These are phyloP conservation scores for Parelbella ahira DNA, from an alignment of 2,888 invertebrate species.

Conservation along the genomic window DNA sequence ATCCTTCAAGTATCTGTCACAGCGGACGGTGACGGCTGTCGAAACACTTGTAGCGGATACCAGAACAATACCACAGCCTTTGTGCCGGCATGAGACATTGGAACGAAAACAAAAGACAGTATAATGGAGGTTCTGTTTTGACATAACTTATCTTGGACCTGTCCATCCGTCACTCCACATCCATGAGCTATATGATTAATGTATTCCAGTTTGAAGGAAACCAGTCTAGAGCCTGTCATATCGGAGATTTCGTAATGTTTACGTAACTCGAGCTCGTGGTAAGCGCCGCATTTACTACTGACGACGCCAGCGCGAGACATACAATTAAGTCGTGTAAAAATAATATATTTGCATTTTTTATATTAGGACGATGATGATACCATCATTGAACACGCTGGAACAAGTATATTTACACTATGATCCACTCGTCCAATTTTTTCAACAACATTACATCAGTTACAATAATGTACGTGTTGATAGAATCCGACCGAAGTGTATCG, in stretches of 20 bases:
- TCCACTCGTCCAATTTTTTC: no score
- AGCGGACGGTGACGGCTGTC: conserved; percentile 64
- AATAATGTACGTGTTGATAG: no score
- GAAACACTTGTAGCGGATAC: conserved; percentile 61
- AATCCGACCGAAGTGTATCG: no score
- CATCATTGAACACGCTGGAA: no score
- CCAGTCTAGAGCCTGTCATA: conserved; percentile 2
- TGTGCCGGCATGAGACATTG: conserved; percentile 52
- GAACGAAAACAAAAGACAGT: conserved; percentile 60
- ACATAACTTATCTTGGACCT: conserved; percentile 60
- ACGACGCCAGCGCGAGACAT: background rate
- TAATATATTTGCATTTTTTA: no score
- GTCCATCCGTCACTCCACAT: conserved; percentile 52
- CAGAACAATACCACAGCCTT: conserved; percentile 57
- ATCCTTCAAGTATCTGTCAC: conserved; percentile 59
- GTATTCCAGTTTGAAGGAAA: conserved; percentile 33
- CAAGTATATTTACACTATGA: no score
- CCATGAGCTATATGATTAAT: conserved; percentile 61
- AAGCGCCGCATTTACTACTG: background rate
- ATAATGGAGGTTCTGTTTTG: conserved; percentile 61
- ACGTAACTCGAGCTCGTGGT: conserved; percentile 1
- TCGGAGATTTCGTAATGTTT: conserved; percentile 11
- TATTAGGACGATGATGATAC: no score
- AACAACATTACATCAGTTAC: conserved; percentile 1
- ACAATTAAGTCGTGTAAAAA: no score